Percentiles rank a stretch among this genome's conserved stretches.
Evolutionary conservation across 2,113 vertebrate species (phyloP).

Genomic region (Rostratula benghalensis): DNA sequence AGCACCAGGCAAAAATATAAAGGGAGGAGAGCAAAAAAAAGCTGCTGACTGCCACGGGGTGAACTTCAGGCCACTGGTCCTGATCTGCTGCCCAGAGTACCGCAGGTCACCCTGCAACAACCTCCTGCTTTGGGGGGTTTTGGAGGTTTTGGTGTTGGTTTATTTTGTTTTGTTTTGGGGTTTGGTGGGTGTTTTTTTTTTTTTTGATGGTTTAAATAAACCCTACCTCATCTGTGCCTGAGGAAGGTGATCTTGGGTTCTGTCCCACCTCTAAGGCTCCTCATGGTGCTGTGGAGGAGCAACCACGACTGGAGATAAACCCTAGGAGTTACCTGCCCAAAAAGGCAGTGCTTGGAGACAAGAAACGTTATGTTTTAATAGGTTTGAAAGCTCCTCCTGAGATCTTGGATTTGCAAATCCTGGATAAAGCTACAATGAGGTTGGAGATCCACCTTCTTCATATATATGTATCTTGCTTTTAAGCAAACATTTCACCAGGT

Average conservation of each 20-base stretch:
- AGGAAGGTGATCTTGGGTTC: neutral
- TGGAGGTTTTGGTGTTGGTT: too few species aligned
- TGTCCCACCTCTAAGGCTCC: neutral
- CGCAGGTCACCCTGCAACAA: neutral
- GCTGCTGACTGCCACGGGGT: neutral
- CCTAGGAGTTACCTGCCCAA: too few species aligned
- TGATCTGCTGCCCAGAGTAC: neutral
- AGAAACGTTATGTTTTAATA: neutral
- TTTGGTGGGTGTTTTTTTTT: too few species aligned
- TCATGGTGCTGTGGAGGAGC: neutral
- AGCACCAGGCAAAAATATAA: neutral
- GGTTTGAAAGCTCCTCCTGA: neutral
- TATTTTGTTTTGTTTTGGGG: too few species aligned
- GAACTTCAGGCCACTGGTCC: neutral
- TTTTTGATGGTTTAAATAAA: neutral
- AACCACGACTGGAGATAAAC: neutral
- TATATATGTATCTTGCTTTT: neutral
- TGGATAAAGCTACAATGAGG: rapidly evolving
- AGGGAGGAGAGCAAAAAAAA: neutral
- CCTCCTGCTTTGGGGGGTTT: neutral
- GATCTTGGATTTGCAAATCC: neutral
- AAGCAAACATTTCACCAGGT: neutral
- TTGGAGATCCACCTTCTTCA: rapidly evolving
- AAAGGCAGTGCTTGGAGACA: too few species aligned
- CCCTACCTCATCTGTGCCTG: rapidly evolving